Base-by-base conservation (phyloP, 2,113 vertebrate species). In the Pseudonaja textilis region DNA sequence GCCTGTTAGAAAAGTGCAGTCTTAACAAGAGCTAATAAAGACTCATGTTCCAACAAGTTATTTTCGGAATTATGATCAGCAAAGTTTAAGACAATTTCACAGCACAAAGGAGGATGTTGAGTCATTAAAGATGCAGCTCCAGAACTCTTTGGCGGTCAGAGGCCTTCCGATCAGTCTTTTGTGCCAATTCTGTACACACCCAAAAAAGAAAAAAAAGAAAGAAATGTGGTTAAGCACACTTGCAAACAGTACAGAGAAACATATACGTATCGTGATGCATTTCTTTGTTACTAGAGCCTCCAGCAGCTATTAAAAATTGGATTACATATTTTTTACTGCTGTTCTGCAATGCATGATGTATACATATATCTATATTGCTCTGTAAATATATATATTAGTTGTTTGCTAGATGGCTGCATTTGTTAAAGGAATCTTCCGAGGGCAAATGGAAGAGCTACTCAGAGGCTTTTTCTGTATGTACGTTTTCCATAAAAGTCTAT, bases 101-200 rank as follows among this genome's bases (percentile, higher is more conserved):
- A 93, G 95, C 93, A 96, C 26, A 93, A 97, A 95, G 96, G 94
- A 93, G 42, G 91, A 6, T 93, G 89, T 92, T 90, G 96, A 96
- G 95, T 94, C 97, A 94, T 98, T 95, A 98, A 95, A 97, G 97
- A 56, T 94, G 96, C 10, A 98, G 96, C 96, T 96, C 97, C 97
- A 97, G 90, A 94, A 97, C 97, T 96, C 96, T 96, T 97, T 97
- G 96, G 94, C 97, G 96, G 91, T 96, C 95, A 59, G 95, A 94
- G 42, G 96, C 85, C 90, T 94, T 34, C 92, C 95, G 96, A 88
- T 97, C 95, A 94, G 95, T 93, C 95, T 97, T 97, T 50, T 96
- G 96, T 94, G 95, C 91, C 96, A 96, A 86, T 96, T 95, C 98
- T 98, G 93, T 18, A 85, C 12, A 91, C 52, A 87, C 59, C 81